Conservation (phyloP, 1,140 invertebrate species). For the Venturia canescens region DNA sequence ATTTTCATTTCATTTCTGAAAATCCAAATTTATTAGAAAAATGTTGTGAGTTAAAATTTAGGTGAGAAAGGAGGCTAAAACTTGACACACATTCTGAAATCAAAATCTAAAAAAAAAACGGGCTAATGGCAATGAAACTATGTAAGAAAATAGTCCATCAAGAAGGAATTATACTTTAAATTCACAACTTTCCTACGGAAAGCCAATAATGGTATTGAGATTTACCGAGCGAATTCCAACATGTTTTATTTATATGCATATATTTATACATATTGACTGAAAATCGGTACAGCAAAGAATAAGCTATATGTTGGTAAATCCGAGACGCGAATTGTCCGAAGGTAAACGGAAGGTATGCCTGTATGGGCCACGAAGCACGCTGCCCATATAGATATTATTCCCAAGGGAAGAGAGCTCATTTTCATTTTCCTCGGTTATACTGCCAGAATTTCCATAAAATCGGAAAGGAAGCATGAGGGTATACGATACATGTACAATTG, state of each 20-base stretch:
- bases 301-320: conserved; percentile 26
- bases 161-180: too few species aligned
- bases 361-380: conserved; percentile 5
- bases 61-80: too few species aligned
- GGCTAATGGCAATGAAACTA: too few species aligned
- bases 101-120: too few species aligned
- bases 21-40: too few species aligned
- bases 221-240: too few species aligned
- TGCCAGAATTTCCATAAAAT: conserved; percentile 45
- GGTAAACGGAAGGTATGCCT: neutral
- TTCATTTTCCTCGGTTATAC: conserved; percentile 43
- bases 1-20: too few species aligned
- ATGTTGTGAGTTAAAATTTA: too few species aligned
- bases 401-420: conserved; percentile 27
- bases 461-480: conserved; percentile 5
- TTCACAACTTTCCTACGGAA: too few species aligned
- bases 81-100: too few species aligned
- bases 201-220: too few species aligned
- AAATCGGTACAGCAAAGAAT: neutral
- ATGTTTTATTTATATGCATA: neutral
- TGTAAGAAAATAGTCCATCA: too few species aligned
- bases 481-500: conserved; percentile 39
- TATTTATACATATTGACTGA: neutral
- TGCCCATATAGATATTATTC: conserved; percentile 40
- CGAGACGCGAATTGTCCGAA: conserved; percentile 27